Conservation (phyloP, 2,113 vertebrate species). For the Lates calcarifer region DNA sequence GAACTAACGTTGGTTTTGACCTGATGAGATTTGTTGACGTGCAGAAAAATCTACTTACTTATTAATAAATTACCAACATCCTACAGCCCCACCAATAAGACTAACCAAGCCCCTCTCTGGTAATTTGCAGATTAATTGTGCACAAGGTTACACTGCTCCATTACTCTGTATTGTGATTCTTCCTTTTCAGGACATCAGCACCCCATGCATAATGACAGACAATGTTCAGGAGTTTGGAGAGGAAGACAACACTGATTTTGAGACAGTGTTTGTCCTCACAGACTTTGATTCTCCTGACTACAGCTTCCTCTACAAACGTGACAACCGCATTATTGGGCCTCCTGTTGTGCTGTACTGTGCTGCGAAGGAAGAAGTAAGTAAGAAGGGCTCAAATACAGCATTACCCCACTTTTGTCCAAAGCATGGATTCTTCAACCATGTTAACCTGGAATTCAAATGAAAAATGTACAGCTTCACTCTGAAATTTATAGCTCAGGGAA, state of each 20-base stretch:
- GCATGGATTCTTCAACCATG: background rate
- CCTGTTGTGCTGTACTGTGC: conserved; percentile 92
- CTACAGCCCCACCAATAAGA: background rate
- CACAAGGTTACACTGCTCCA: background rate
- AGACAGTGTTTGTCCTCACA: conserved; percentile 90
- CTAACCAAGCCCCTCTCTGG: conserved; percentile 1
- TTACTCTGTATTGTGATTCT: background rate
- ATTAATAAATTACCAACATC: background rate
- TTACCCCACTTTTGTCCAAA: background rate
- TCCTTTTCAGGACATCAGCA: conserved; percentile 89
- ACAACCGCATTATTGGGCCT: conserved; percentile 93
- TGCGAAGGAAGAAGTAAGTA: conserved; percentile 88
- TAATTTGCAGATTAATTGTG: background rate
- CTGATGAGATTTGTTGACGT: background rate
- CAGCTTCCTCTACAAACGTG: conserved; percentile 88
- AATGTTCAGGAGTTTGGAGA: conserved; percentile 88
- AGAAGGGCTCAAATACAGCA: background rate
- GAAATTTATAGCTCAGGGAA: background rate
- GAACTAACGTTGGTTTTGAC: background rate
- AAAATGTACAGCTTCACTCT: background rate
- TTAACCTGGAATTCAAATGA: background rate
- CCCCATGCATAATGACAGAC: conserved; percentile 87
- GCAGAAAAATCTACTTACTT: background rate
- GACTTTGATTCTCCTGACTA: conserved; percentile 91
- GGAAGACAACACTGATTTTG: conserved; percentile 90